These are phyloP conservation scores for Lycophotia porphyrea DNA, from an alignment of 2,888 invertebrate species.

Conservation along the genomic window DNA sequence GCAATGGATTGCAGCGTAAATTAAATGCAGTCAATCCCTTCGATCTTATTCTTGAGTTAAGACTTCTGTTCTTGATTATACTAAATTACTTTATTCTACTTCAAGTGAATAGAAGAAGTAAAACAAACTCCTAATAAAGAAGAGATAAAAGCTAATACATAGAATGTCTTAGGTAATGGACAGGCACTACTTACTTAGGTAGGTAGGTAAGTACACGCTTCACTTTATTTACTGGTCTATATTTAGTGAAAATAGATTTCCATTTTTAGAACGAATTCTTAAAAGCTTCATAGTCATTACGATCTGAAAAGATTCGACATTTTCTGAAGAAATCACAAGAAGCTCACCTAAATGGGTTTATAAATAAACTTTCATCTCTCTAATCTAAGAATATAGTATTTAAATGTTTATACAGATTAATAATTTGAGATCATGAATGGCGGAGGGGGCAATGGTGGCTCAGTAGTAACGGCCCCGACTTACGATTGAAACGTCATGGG, in stretches of 20 bases:
- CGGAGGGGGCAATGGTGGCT: not conserved
- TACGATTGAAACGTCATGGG: not conserved
- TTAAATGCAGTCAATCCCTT: conserved; percentile 30
- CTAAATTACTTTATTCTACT: not conserved
- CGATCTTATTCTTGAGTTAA: not conserved
- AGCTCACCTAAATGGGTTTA: not conserved
- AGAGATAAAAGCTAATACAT: conserved; percentile 33
- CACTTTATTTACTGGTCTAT: not conserved
- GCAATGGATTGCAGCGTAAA: conserved; percentile 35
- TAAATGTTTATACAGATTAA: not conserved
- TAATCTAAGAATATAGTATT: not conserved
- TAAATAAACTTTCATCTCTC: conserved; percentile 3
- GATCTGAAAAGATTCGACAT: not conserved
- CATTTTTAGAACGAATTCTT: conserved; percentile 5
- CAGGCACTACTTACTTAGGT: not conserved
- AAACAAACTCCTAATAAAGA: not conserved
- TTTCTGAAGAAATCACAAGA: not conserved
- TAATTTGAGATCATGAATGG: not conserved
- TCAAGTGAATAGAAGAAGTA: not conserved
- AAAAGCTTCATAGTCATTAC: not conserved
- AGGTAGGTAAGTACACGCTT: not conserved
- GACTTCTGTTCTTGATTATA: conserved; percentile 20
- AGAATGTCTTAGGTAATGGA: conserved; percentile 14
- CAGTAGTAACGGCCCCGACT: not conserved
- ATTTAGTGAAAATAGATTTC: not conserved